Conservation (phyloP, 2,113 vertebrate genomes). For the Prietella phreatophila region DNA sequence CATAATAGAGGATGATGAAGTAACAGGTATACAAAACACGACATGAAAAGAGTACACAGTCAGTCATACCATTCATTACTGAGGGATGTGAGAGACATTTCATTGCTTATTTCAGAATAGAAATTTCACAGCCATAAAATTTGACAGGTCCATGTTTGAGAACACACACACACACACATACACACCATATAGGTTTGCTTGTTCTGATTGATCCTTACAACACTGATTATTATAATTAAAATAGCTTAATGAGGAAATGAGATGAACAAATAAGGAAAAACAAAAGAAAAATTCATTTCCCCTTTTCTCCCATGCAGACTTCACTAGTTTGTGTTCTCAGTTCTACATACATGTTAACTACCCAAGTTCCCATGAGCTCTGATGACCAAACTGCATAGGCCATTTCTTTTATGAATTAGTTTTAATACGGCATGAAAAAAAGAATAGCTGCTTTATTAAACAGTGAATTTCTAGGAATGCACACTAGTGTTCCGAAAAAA, state of each 20-base stretch:
- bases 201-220: not conserved
- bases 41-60: not conserved
- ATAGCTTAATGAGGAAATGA: not conserved
- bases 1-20: slow-evolving; percentile 76
- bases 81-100: not conserved
- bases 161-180: not conserved
- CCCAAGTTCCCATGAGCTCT: not conserved
- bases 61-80: not conserved
- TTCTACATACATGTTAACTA: not conserved
- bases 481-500: not conserved
- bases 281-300: not conserved
- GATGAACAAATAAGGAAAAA: not conserved
- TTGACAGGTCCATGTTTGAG: not conserved
- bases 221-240: not conserved
- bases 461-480: not conserved
- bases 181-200: not conserved
- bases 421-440: not conserved
- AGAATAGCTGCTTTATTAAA: not conserved
- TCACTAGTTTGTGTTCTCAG: not conserved
- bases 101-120: not conserved
- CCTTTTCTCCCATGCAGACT: not conserved
- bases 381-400: not conserved
- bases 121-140: not conserved
- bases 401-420: not conserved
- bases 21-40: slow-evolving; percentile 62